phyloP scores from a whole-genome alignment of 2,797 vertebrate genomes.

The Cottoperca gobio region DNA sequence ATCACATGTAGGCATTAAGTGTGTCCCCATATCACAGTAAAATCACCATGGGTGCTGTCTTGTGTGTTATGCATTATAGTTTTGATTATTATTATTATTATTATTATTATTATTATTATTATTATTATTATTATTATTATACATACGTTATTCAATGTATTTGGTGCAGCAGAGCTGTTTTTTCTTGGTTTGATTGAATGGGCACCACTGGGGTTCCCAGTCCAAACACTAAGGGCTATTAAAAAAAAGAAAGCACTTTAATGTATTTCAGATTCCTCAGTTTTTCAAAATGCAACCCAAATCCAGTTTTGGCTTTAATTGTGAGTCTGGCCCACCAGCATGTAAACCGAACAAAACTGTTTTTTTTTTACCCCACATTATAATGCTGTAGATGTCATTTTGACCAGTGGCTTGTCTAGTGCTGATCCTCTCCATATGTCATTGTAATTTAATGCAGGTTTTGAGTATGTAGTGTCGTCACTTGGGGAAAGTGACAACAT shows the following conservation, averaged over 20 bases:
- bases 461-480: not conserved
- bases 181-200: not conserved
- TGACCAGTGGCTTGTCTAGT: not conserved
- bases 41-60: not conserved
- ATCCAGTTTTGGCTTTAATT: constrained; percentile 15
- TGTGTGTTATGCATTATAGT: not conserved
- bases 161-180: not conserved
- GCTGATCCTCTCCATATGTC: not conserved
- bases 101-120: too few species aligned
- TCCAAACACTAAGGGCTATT: not conserved
- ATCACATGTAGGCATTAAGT: not conserved
- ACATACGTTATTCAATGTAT: not conserved
- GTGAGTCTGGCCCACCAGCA: not conserved
- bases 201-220: not conserved
- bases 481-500: not conserved
- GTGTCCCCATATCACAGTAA: not conserved
- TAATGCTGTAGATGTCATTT: not conserved
- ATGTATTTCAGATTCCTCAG: constrained; percentile 1
- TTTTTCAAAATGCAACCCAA: not conserved
- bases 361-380: not conserved
- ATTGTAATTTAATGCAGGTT: not conserved
- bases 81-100: too few species aligned
- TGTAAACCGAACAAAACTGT: constrained; percentile 1
- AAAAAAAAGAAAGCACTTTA: not conserved
- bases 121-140: not conserved